Evolutionary conservation across 2,797 vertebrate genomes (phyloP), one percentile per base, ranked within the genome.

Genomic region (Microctenopoma lineatum): DNA sequence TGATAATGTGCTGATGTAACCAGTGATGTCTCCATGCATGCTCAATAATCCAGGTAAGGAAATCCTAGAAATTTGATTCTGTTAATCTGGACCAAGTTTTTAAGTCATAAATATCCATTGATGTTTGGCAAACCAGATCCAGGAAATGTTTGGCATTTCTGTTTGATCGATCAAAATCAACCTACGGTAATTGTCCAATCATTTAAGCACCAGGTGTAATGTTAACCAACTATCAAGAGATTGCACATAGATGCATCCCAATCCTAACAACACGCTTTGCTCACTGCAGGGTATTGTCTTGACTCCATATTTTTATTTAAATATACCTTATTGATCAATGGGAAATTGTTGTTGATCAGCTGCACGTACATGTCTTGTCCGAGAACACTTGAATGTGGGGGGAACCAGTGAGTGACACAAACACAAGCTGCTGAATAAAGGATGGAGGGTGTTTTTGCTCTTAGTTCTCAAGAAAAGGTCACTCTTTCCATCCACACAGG

Each of bases 401-500:
- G 26, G 44, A 29, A 29, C 12, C 7, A 29, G 26, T 50, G 4
- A 9, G 11, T 36, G 25, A 67, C 8, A 5, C 26, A 59, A 25
- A 56, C 29, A 44, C 32, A 21, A 73, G 62, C n/a, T 4, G 4
- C 21, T 7, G 15, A 25, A 11, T 50, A 15, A 32, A 42, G 36
- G 6, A 52, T 9, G 41, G 74, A 65, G 65, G 66, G 13, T 25
- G 4, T 69, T 73, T 66, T 62, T 41, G 55, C 39, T 7, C 36
- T 54, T 44, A 45, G 5, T 63, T 70, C 56, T 56, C 2, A 16
- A 10, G 42, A 13, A 69, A 78, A 64, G 77, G 79, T 62, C 72
- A 65, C 25, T 63, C 57, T 44, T 60, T 36, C 25, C 32, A 18
- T 73, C 42, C 29, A 66, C 70, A 70, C 63, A 73, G 66, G 76